A percentile compares a stretch with the other conserved stretches of the same genome.
phyloP scores from a whole-genome alignment of 2,888 invertebrate genomes.

The Galeopsomyia nigrocyanea region DNA sequence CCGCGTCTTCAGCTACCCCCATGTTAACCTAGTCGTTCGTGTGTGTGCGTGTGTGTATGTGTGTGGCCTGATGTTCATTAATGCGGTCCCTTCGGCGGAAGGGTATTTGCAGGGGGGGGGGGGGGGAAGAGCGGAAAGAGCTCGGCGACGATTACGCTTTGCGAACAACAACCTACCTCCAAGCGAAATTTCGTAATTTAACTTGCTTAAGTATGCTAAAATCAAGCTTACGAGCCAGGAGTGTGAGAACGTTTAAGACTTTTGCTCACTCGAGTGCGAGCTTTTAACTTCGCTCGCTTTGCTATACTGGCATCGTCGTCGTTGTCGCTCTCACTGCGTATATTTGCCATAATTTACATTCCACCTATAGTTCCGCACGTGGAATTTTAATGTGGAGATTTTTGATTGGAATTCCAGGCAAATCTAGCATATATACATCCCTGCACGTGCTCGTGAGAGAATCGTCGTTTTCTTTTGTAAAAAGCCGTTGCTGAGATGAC shows the following conservation, averaged over 20 bases:
- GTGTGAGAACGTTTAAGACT: conserved; percentile 10
- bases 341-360: conserved; percentile 43
- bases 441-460: too few species aligned
- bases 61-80: conserved; percentile 27
- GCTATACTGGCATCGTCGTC: too few species aligned
- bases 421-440: too few species aligned
- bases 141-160: too few species aligned
- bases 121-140: not conserved
- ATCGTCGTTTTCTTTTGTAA: too few species aligned
- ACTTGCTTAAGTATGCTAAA: conserved; percentile 47
- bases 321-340: not conserved
- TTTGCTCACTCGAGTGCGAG: not conserved
- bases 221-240: not conserved
- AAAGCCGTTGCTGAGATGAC: too few species aligned
- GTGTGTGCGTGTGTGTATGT: too few species aligned
- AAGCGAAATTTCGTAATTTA: conserved; percentile 39
- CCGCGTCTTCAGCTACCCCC: too few species aligned
- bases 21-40: too few species aligned
- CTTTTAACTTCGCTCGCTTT: too few species aligned
- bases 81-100: conserved; percentile 14
- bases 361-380: conserved; percentile 12
- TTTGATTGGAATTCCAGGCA: conserved; percentile 31
- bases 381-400: conserved; percentile 36
- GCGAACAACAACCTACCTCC: conserved; percentile 19
- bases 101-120: conserved; percentile 27